Base-by-base conservation (phyloP, 2,113 vertebrate genomes). In the Pycnonotus jocosus region DNA sequence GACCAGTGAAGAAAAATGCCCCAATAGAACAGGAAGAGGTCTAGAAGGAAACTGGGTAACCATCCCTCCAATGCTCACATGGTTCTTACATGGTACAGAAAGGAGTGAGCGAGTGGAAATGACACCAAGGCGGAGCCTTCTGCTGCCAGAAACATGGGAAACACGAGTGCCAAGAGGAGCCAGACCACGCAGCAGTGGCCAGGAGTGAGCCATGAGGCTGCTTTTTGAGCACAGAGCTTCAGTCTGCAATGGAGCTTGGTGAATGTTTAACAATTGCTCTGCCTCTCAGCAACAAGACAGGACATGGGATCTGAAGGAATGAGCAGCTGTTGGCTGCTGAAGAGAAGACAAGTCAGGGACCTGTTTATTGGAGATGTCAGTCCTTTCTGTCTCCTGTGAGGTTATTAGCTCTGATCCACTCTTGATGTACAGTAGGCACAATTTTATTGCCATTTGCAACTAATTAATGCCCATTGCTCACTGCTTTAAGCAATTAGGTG, bases 111-210 rank as follows among this genome's bases (percentile, higher is more conserved):
- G 0, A n/a, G 18, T 68, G 20, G 66, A 74, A 85, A 57, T 16
- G 24, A 44, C 2, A 2, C 8, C 0, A 0, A 64, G 31, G 35
- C 0, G 1, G n/a, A 61, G 25, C 21, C 23, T 79, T 47, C n/a
- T 54, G 48, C 19, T 50, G 12, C 28, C 24, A 27, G 70, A 2
- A 4, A 9, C 3, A 1, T 3, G 11, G 65, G 66, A 76, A 82
- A 66, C 48, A 22, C 0, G 0, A 37, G 42, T 33, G 38, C 42
- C 24, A 12, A 22, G 16, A 53, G 44, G 38, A 50, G 17, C 47
- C 1, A 2, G 27, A 72, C 19, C 7, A 6, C 48, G 14, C 44
- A 13, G 30, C 23, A 62, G 30, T 0, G 1, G 27, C 31, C 37
- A 33, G 44, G 28, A 47, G 12, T 20, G 76, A 88, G 38, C 10